Base-by-base conservation (phyloP, 2,888 invertebrate species). In the Drosophila affinis region DNA sequence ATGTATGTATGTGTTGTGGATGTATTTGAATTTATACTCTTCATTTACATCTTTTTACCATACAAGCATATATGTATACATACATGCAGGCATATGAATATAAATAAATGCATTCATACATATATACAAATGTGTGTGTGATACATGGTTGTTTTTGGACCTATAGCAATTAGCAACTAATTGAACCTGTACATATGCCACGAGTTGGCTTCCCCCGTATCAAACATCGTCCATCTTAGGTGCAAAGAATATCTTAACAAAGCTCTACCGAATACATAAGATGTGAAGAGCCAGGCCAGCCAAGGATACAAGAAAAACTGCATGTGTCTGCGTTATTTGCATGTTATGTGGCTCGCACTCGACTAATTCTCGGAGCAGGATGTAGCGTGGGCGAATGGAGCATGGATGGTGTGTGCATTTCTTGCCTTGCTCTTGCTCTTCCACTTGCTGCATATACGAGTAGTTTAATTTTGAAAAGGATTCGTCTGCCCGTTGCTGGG, bases 191-290 rank as follows among this genome's bases (percentile, higher is more conserved):
- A 87, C 59, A 75, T 77, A 77, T 77, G 77, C 64, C 64, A 46
- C 62, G 64, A 70, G 68, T 62, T 44, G 47, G 60, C 79, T 27
- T 70, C 65, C 68, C 76, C 62, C 73, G 71, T 60, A 77, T 79
- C 74, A 63, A 65, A 58, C 87, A 70, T 78, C 72, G 77, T 81
- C 71, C 87, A 75, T 81, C 81, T 82, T 82, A 81, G 82, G 77
- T 80, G 85, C 81, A 86, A 87, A 83, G 89, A 82, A 81, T 87
- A 88, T 88, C 83, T 83, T 88, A 86, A 86, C 84, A 82, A 87
- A 79, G 88, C 88, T 87, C 72, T 62, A 69, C 73, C 76, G 54
- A 87, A 72, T 87, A 81, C 79, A 81, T 82, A 87, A 85, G 84
- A 76, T 73, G 68, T 63, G 59, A 59, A 32, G 72, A 58, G 49